These are phyloP conservation scores for Syngnathus typhle DNA, from an alignment of 2,113 vertebrate species.

Conservation along the genomic window DNA sequence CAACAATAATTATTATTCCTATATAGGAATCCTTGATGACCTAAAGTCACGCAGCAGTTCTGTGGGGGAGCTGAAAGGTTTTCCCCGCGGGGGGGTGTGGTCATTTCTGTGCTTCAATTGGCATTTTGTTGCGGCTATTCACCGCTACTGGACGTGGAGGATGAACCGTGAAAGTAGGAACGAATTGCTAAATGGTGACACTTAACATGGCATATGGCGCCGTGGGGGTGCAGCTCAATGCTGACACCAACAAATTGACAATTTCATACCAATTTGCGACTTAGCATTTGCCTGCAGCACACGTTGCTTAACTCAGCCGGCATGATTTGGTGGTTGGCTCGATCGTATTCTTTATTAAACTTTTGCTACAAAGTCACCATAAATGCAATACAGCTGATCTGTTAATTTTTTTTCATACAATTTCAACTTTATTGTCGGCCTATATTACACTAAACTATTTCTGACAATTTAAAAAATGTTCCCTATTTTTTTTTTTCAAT, in stretches of 20 bases:
- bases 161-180: conserved; percentile 75
- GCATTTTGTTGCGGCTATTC: conserved; percentile 66
- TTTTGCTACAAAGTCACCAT: too few species aligned
- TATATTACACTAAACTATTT: too few species aligned
- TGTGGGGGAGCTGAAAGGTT: conserved; percentile 45
- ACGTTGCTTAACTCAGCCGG: conserved; percentile 32
- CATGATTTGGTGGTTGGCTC: too few species aligned
- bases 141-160: conserved; percentile 55
- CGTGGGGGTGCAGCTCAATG: conserved; percentile 39
- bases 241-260: conserved; percentile 73
- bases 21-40: too few species aligned
- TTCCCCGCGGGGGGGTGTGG: conserved; percentile 49
- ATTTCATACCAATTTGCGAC: conserved; percentile 74
- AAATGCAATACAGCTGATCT: too few species aligned
- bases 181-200: conserved; percentile 69
- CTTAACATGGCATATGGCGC: conserved; percentile 67
- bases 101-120: conserved; percentile 65
- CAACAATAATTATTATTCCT: too few species aligned
- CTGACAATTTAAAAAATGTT: too few species aligned
- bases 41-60: too few species aligned
- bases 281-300: conserved; percentile 56
- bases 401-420: too few species aligned
- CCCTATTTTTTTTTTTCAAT: too few species aligned
- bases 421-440: too few species aligned
- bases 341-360: too few species aligned